Base-by-base conservation (phyloP, 2,113 vertebrate species). In the Gadus chalcogrammus region DNA sequence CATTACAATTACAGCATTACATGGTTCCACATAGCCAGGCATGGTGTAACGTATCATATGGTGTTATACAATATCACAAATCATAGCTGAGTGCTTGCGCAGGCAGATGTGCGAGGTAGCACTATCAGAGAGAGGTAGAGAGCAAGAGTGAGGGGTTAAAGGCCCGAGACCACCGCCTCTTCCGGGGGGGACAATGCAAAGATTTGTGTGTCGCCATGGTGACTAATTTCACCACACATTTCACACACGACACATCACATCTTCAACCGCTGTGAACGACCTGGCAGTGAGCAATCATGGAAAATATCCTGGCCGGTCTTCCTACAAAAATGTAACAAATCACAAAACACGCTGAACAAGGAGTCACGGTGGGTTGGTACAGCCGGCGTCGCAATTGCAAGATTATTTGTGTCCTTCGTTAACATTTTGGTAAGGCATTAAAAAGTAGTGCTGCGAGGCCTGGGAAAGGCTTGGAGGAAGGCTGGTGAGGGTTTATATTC, bases 161-260 rank as follows among this genome's bases (percentile, higher is more conserved):
- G 5, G 67, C 77, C 79, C 67, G 81, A 8, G 12, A 79, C 66
- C 16, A 48, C 55, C 24, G 55, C 52, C 11, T 79, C 38, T 42
- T 73, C 27, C 68, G 31, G 55, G 5, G 5, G 70, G 67, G 65
- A 75, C 65, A 69, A 79, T 48, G 68, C 72, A 65, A 52, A 42
- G 42, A 38, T 76, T 72, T 69, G 62, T 55, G 48, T 76, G 74
- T 85, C 79, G 68, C 76, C 79, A 81, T 79, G 80, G 81, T 69
- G 75, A 90, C 66, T 78, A 59, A 79, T 67, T 83, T 4, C 73
- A 73, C 73, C 65, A 82, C 76, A 48, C 42, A 48, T 48, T 9
- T 11, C 64, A 22, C 12, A 53, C 65, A 24, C 38, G 15, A 9
- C 27, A 20, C 53, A 70, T 53, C 22, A 15, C 66, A 74, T 63